Percentiles rank a stretch among this genome's conserved stretches.
These are phyloP conservation scores for Stenopsyche tienmushanensis DNA, from an alignment of 1,140 invertebrate species.

Conservation along the genomic window DNA sequence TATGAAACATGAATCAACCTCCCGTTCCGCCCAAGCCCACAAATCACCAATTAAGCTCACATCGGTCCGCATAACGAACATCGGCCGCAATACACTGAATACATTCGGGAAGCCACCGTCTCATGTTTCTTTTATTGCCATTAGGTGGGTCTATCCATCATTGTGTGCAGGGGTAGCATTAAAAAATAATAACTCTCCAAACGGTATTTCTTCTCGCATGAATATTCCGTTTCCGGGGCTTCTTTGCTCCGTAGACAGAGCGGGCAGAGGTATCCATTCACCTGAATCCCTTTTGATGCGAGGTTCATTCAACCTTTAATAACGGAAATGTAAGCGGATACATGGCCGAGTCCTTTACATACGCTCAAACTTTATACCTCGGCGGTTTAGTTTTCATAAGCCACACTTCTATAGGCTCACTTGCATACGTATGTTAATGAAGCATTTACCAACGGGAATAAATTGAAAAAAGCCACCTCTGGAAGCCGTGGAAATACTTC, in stretches of 20 bases:
- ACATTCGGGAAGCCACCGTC: too few relatives aligned
- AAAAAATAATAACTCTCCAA: background rate
- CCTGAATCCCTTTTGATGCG: slow-evolving; percentile 3
- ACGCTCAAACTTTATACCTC: background rate
- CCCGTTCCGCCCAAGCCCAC: too few relatives aligned
- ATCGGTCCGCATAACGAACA: background rate
- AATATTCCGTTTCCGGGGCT: background rate
- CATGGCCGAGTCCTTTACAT: background rate
- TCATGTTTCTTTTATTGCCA: background rate
- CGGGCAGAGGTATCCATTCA: slow-evolving; percentile 9
- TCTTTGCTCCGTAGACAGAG: background rate
- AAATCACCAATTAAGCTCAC: background rate
- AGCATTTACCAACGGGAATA: too few relatives aligned
- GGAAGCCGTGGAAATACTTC: too few relatives aligned
- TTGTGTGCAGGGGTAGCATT: background rate
- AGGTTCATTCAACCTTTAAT: slow-evolving; percentile 8
- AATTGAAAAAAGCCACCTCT: too few relatives aligned
- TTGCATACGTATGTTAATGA: too few relatives aligned
- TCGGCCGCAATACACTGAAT: too few relatives aligned
- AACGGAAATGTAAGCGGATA: slow-evolving; percentile 12
- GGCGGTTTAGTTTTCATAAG: background rate
- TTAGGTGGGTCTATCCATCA: background rate
- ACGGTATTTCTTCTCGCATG: too few relatives aligned
- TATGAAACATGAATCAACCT: too few relatives aligned
- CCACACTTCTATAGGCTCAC: too few relatives aligned